These are phyloP conservation scores for Sylvilagus floridanus DNA, from an alignment of 2,797 vertebrate genomes.

Conservation along the genomic window DNA sequence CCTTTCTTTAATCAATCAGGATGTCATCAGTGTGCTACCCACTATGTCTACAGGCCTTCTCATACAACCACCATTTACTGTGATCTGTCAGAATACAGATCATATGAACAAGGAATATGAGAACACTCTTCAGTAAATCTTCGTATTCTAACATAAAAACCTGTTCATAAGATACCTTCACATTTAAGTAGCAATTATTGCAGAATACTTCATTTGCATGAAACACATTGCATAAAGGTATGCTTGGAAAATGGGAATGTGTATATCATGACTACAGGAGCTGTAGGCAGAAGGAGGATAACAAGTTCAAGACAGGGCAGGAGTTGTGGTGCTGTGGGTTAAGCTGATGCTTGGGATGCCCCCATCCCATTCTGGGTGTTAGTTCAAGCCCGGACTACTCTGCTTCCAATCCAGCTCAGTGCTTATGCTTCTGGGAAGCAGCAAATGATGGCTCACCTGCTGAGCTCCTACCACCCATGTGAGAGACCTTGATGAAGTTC, in stretches of 20 bases:
- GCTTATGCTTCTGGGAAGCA: no score
- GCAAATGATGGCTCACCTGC: no score
- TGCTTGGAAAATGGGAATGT: conserved; percentile 5
- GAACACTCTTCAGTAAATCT: background rate
- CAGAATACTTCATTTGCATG: conserved; percentile 27
- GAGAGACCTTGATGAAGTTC: no score
- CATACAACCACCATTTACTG: background rate
- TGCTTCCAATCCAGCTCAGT: no score
- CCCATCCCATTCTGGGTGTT: no score
- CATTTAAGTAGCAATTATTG: conserved; percentile 36
- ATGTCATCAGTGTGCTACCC: background rate
- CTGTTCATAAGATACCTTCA: background rate
- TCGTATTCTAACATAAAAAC: background rate
- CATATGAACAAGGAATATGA: background rate
- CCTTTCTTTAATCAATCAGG: conserved; percentile 19
- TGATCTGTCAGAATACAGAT: conserved; percentile 33
- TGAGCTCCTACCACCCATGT: no score
- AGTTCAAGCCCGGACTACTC: no score
- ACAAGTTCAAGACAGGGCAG: background rate
- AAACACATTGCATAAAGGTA: background rate
- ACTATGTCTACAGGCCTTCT: background rate
- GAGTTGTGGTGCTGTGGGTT: no score
- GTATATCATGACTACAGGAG: background rate
- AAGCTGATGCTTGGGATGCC: no score
- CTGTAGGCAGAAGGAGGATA: background rate